Base-by-base conservation (phyloP, 2,888 invertebrate species). In the Lutraria lutraria region DNA sequence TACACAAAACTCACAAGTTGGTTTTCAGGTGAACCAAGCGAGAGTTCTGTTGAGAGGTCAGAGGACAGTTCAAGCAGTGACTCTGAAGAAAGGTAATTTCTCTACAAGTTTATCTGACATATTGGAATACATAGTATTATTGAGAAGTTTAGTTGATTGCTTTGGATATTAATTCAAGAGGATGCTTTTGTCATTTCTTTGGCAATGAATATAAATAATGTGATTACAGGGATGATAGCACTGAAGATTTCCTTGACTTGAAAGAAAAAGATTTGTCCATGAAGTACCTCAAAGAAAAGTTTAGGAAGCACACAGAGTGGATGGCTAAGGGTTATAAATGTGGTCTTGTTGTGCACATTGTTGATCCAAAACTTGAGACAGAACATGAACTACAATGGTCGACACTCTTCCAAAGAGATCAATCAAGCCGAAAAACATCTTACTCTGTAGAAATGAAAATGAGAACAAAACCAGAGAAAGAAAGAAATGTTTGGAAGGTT, bases 401-500 rank as follows among this genome's bases (percentile, higher is more conserved):
- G 6, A 85, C 91, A 15, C 79, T 93, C 12, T 93, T 88, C 63
- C 92, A 93, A 83, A 83, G 80, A 31, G 86, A 88, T 29, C 81
- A 76, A 16, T 53, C 80, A 10, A 72, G 80, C 25, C 56, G 72
- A 31, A 79, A 82, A 6, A 85, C 90, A 16, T 80, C 56, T 16
- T 91, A 92, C 31, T 86, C 91, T 8, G 80, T 88, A 19, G 86
- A 91, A n/a, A 25, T 93, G 12, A 85, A 82, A 29, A 86, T 91
- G 29, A 89, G 89, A 21, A 87, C 93, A 15, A 89, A 85, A 21
- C 88, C 90, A n/a, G 81, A 68, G 31, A 43, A 43, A 43, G 92
- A 93, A 81, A 87, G 81, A 3, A 76, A 89, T 85, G 88, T 91
- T 56, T 93, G 93, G 92, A 92, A 92, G 89, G 94, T 94, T 85